Evolutionary conservation across 2,888 invertebrate species (phyloP), one percentile per base, ranked within the genome.

Genomic region (Parasteatoda lunata): DNA sequence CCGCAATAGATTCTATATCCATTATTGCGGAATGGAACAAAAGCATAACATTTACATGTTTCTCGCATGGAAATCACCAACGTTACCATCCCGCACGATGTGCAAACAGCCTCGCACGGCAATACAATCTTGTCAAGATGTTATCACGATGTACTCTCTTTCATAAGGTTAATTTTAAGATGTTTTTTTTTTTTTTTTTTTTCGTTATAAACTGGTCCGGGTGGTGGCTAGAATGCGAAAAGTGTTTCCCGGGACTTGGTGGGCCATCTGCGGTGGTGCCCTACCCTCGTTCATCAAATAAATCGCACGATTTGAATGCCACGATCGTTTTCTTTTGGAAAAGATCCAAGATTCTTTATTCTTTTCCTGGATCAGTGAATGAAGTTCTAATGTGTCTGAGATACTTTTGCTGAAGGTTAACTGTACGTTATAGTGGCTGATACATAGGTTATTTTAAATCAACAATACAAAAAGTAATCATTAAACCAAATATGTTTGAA

Each of bases 151-250:
- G 47, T 77, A 54, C 68, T 65, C 15, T 68, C 65, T 75, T 80
- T 48, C 71, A 30, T 52, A 15, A 30, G 59, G 8, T 48, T 5
- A 45, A 30, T 30, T 69, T 51, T 51, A 49, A 49, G 73, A 70
- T 65, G 79, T 84, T 69, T 78, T 64, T 78, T 78, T 73, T 45
- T 8, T 84, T 69, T 78, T 64, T 78, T 78, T 73, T 45, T 8
- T 54, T n/a, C 65, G 64, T 69, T 59, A 52, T 69, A 79, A 85
- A 80, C 85, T 80, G 77, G 85, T 80, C 72, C 80, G 79, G 84
- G 68, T 13, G 68, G 59, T 69, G 51, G 54, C 66, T n/a, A 48
- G n/a, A 65, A 73, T 48, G n/a, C 51, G 49, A 52, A 52, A 5
- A 7, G 11, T 49, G n/a, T 7, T 13, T 54, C 54, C 9, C 54